phyloP scores from a whole-genome alignment of 2,888 invertebrate species.

The Agapostemon virescens region DNA sequence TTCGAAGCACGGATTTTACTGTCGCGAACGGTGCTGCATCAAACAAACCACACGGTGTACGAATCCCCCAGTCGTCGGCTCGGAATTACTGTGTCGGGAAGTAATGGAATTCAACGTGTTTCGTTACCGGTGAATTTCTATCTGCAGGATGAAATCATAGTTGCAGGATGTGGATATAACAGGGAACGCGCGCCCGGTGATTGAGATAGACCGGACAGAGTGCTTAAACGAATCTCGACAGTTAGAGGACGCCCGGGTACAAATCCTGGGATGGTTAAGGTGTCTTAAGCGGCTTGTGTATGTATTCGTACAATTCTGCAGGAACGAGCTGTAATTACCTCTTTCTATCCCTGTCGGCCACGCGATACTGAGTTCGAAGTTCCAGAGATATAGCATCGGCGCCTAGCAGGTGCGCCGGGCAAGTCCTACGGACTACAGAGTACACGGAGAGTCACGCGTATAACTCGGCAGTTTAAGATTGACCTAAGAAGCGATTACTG shows the following conservation, averaged over 20 bases:
- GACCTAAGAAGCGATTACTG: constrained; percentile 61
- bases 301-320: constrained; percentile 64
- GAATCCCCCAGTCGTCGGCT: background rate
- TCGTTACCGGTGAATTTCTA: background rate
- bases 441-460: constrained; percentile 48
- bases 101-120: constrained; percentile 9
- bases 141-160: constrained; percentile 29
- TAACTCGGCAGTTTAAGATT: constrained; percentile 56
- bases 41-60: background rate
- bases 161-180: constrained; percentile 14
- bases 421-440: constrained; percentile 58
- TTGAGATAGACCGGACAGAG: constrained; percentile 44
- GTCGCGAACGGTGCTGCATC: background rate
- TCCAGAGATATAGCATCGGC: constrained; percentile 29
- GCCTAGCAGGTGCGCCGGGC: constrained; percentile 55
- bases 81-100: background rate
- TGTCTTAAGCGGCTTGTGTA: constrained; percentile 68
- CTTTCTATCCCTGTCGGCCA: constrained; percentile 52
- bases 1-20: background rate
- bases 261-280: constrained; percentile 67
- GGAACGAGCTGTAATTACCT: constrained; percentile 71
- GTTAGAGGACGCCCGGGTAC: constrained; percentile 59
- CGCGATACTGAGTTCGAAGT: constrained; percentile 48
- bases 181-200: constrained; percentile 11
- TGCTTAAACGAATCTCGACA: constrained; percentile 62